Percentiles rank a stretch among this genome's conserved stretches.
phyloP scores from a whole-genome alignment of 2,888 invertebrate species.

The Alloplasta piceator region DNA sequence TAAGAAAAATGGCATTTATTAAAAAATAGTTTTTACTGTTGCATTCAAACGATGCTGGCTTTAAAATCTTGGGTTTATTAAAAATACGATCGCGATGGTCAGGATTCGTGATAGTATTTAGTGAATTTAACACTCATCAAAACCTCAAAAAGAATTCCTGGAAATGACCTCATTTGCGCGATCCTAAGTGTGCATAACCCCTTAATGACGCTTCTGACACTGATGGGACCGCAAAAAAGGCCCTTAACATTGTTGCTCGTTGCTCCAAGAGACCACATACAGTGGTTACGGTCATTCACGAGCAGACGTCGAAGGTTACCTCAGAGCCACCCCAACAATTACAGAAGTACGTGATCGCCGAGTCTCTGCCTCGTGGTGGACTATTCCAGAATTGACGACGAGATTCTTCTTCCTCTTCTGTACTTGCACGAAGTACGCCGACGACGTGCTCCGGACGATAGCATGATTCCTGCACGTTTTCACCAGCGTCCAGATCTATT shows the following conservation, averaged over 20 bases:
- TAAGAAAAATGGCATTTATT: too few species aligned
- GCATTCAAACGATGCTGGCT: too few species aligned
- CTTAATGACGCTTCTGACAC: too few species aligned
- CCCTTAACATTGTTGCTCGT: constrained; percentile 33
- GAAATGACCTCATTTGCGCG: too few species aligned
- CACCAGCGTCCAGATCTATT: constrained; percentile 21
- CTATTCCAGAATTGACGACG: constrained; percentile 21
- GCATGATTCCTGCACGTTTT: constrained; percentile 12
- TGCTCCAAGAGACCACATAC: constrained; percentile 5
- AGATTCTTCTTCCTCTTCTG: constrained; percentile 26
- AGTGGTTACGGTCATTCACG: constrained; percentile 68
- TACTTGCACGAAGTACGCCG: constrained; percentile 40
- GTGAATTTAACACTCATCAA: too few species aligned
- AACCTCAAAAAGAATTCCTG: too few species aligned
- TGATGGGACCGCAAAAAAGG: constrained; percentile 1
- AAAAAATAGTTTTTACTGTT: too few species aligned
- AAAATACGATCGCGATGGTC: too few species aligned
- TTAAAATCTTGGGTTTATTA: too few species aligned
- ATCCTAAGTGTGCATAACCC: too few species aligned
- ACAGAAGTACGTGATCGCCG: constrained; percentile 77
- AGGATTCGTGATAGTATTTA: too few species aligned
- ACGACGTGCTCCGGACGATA: constrained; percentile 18
- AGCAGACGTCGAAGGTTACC: constrained; percentile 74
- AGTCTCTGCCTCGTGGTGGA: constrained; percentile 32
- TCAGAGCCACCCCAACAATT: constrained; percentile 76